phyloP scores from a whole-genome alignment of 1,140 invertebrate species.

The Halyomorpha halys region DNA sequence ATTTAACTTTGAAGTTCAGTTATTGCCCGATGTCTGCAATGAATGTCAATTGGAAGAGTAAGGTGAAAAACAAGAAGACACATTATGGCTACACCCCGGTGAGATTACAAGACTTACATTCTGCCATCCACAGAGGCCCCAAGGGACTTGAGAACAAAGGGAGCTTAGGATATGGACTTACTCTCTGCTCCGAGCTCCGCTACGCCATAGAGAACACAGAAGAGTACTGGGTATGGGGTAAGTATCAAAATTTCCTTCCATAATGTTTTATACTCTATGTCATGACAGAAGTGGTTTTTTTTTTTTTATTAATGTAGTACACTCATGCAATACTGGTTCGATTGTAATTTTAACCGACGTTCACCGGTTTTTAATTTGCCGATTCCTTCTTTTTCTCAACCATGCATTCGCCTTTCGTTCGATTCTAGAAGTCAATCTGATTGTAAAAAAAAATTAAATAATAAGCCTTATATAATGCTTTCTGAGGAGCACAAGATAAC shows the following conservation, averaged over 20 bases:
- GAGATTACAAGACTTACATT: not conserved
- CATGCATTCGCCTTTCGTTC: too few species aligned
- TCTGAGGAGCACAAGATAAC: too few species aligned
- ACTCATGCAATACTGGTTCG: too few species aligned
- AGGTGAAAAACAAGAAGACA: not conserved
- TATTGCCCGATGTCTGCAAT: not conserved
- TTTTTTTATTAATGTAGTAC: too few species aligned
- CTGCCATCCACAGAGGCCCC: not conserved
- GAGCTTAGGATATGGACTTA: not conserved
- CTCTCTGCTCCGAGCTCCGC: not conserved
- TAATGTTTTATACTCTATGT: not conserved
- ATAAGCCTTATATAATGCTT: too few species aligned
- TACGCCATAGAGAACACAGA: not conserved
- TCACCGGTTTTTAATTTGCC: too few species aligned
- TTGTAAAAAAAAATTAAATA: too few species aligned
- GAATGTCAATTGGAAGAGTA: not conserved
- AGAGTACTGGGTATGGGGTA: not conserved
- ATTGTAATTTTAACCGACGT: too few species aligned
- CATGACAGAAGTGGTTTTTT: not conserved
- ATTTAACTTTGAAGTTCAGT: not conserved
- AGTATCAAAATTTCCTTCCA: not conserved
- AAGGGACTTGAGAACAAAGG: not conserved
- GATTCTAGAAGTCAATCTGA: too few species aligned
- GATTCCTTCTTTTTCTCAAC: too few species aligned
- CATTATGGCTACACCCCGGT: not conserved